These are phyloP conservation scores for Thyatira batis DNA, from an alignment of 2,888 invertebrate species.

Conservation along the genomic window DNA sequence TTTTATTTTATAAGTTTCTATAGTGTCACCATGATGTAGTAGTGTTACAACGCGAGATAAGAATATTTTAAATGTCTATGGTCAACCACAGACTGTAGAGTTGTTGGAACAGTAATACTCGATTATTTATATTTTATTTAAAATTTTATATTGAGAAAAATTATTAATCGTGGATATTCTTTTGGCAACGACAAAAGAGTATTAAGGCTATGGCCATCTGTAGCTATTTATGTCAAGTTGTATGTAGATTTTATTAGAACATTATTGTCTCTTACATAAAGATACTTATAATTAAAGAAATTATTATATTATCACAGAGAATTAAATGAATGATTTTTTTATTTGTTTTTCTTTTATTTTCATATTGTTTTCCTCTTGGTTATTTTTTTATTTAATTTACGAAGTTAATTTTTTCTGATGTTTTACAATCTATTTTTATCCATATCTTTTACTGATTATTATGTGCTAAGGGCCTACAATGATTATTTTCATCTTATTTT, in stretches of 20 bases:
- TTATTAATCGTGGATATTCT: constrained; percentile 55
- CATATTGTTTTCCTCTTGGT: constrained; percentile 39
- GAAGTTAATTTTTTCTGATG: constrained; percentile 16
- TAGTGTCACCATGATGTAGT: constrained; percentile 39
- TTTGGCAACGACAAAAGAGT: constrained; percentile 63
- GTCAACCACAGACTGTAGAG: constrained; percentile 70
- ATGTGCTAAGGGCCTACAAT: constrained; percentile 4
- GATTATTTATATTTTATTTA: constrained; percentile 80
- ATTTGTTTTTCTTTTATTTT: constrained; percentile 51
- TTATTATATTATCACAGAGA: constrained; percentile 76
- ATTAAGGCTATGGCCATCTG: constrained; percentile 12
- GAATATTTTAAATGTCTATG: constrained; percentile 66
- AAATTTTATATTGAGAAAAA: constrained; percentile 68
- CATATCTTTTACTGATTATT: constrained; percentile 12
- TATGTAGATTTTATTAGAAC: constrained; percentile 74
- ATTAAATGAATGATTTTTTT: constrained; percentile 77
- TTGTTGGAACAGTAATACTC: constrained; percentile 81
- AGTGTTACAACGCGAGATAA: constrained; percentile 32
- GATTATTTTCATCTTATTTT: neutral
- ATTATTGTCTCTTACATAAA: constrained; percentile 67
- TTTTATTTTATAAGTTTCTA: constrained; percentile 49
- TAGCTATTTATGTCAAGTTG: constrained; percentile 65
- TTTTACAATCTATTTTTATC: too few relatives aligned
- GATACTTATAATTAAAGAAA: constrained; percentile 64
- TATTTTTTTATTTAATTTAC: constrained; percentile 36